Evolutionary conservation across 2,113 vertebrate species (phyloP).

Genomic region (Anser brachyrhynchus): DNA sequence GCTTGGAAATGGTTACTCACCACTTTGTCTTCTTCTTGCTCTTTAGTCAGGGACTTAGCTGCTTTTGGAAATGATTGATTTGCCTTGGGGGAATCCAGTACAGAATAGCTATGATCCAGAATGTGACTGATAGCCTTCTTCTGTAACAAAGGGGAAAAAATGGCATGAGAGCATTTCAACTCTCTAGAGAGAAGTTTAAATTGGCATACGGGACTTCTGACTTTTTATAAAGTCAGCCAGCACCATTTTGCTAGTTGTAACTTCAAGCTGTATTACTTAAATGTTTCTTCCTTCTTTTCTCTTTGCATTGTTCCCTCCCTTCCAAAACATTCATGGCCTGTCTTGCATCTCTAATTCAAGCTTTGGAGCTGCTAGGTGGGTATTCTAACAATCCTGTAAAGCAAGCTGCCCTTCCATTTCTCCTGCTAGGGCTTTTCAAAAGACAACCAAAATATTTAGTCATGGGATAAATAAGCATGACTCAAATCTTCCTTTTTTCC

Average conservation of each 20-base stretch:
- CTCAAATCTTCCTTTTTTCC: neutral
- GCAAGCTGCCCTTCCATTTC: neutral
- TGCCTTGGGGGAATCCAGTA: neutral
- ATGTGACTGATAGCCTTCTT: neutral
- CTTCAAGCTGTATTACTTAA: neutral
- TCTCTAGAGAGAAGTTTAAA: neutral
- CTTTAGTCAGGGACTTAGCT: constrained; percentile 11
- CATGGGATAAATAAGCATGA: neutral
- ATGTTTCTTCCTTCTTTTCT: neutral
- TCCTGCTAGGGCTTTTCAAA: neutral
- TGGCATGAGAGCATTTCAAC: neutral
- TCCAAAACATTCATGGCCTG: neutral
- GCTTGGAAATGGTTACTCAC: constrained; percentile 11
- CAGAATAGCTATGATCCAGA: neutral
- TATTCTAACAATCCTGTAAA: neutral
- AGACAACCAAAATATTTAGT: neutral
- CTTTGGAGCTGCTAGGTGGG: neutral
- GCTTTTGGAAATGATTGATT: neutral
- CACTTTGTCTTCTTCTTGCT: constrained; percentile 17
- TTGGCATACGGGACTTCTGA: neutral
- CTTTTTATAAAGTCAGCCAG: neutral
- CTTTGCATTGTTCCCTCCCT: neutral
- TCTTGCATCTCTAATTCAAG: neutral
- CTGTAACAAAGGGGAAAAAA: neutral
- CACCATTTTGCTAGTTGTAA: neutral